Evolutionary conservation across 2,113 vertebrate species (phyloP).

Genomic region (Plectropomus leopardus): DNA sequence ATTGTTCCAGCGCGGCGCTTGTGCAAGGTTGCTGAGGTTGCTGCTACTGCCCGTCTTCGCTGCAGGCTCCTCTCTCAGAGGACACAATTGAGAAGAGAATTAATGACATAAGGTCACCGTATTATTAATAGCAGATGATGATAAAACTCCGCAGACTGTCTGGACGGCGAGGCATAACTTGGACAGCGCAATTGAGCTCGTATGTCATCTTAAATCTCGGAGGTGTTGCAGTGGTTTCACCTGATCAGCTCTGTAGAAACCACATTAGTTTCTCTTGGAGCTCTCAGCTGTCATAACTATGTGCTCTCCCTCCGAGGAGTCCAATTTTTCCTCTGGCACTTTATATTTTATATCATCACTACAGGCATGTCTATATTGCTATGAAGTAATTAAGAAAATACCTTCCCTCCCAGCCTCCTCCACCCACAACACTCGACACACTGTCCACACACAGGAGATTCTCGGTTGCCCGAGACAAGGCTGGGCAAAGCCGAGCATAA

Average conservation of each 20-base stretch:
- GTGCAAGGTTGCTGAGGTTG: constrained; percentile 45
- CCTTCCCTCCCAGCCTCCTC: constrained; percentile 27
- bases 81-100: constrained; percentile 54
- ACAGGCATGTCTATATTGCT: constrained; percentile 62
- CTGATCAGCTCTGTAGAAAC: constrained; percentile 67
- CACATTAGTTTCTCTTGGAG: constrained; percentile 66
- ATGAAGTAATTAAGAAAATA: constrained; percentile 74
- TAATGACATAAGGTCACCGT: constrained; percentile 64
- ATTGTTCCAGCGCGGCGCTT: constrained; percentile 47
- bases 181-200: constrained; percentile 47
- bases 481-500: constrained; percentile 46
- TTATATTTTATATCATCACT: constrained; percentile 37
- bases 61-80: constrained; percentile 38
- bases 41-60: constrained; percentile 46
- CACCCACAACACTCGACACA: constrained; percentile 51
- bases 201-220: constrained; percentile 68
- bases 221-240: constrained; percentile 70
- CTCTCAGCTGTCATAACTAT: constrained; percentile 64
- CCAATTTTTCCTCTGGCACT: constrained; percentile 51
- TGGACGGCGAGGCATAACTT: constrained; percentile 47
- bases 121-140: constrained; percentile 72
- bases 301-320: constrained; percentile 32
- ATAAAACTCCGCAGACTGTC: constrained; percentile 43
- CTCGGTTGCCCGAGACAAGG: constrained; percentile 37
- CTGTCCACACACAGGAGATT: constrained; percentile 26